A percentile compares a stretch with the other conserved stretches of the same genome.
These are phyloP conservation scores for Phasia obesa DNA, from an alignment of 2,888 invertebrate species.

Conservation along the genomic window DNA sequence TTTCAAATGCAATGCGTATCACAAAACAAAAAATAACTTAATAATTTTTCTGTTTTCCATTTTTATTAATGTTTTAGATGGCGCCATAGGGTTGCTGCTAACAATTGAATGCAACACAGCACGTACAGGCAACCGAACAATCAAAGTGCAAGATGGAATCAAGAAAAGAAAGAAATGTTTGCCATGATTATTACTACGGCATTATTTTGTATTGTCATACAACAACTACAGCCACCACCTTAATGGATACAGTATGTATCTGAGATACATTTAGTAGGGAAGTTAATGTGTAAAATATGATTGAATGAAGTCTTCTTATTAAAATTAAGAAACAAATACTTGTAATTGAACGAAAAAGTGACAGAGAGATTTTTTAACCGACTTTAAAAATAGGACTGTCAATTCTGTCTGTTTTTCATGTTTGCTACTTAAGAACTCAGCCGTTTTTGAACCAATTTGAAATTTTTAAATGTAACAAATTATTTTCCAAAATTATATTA, in stretches of 20 bases:
- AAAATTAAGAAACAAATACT: slow-evolving; percentile 11
- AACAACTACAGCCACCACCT: slow-evolving; percentile 11
- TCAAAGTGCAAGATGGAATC: slow-evolving; percentile 40
- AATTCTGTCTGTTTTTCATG: too few species aligned
- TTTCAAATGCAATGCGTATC: slow-evolving; percentile 19
- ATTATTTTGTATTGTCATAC: slow-evolving; percentile 66
- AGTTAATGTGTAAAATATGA: slow-evolving; percentile 61
- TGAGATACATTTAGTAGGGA: slow-evolving; percentile 18
- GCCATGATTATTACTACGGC: slow-evolving; percentile 56
- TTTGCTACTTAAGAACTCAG: too few species aligned
- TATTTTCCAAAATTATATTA: too few species aligned
- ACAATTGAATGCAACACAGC: slow-evolving; percentile 57
- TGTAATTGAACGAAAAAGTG: slow-evolving; percentile 11
- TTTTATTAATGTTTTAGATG: slow-evolving; percentile 65
- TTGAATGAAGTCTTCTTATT: slow-evolving; percentile 60
- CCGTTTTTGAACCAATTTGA: too few species aligned
- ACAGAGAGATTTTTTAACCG: too few species aligned
- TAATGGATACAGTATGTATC: not conserved
- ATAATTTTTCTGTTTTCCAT: slow-evolving; percentile 53
- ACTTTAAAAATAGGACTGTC: too few species aligned
- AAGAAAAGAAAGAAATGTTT: slow-evolving; percentile 40
- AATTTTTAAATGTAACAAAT: too few species aligned
- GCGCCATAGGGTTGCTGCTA: slow-evolving; percentile 63
- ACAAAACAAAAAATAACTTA: slow-evolving; percentile 22
- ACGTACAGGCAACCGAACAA: slow-evolving; percentile 46